These are phyloP conservation scores for Cabera pusaria DNA, from an alignment of 2,888 invertebrate species.

Conservation along the genomic window DNA sequence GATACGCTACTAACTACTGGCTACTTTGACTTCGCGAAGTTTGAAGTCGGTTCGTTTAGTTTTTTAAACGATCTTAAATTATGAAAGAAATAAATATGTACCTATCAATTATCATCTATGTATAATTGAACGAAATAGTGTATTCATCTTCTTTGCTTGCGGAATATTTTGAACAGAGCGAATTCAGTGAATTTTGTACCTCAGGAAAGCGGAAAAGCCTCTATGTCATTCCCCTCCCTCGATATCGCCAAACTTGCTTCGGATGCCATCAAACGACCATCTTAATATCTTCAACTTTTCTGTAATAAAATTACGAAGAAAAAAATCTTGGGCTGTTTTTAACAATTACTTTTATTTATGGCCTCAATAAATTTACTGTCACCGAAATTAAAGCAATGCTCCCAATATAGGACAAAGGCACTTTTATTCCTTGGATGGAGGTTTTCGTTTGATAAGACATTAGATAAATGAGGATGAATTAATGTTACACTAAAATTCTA, in stretches of 20 bases:
- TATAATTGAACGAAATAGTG: too few relatives aligned
- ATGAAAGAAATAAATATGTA: too few relatives aligned
- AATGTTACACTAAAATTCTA: conserved; percentile 24
- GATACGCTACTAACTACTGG: too few relatives aligned
- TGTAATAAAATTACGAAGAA: conserved; percentile 72
- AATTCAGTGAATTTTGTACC: conserved; percentile 13
- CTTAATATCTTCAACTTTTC: conserved; percentile 65
- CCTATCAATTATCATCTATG: too few relatives aligned
- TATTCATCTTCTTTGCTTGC: too few relatives aligned
- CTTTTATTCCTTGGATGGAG: conserved; percentile 54
- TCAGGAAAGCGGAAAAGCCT: conserved; percentile 12
- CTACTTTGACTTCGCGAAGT: too few relatives aligned
- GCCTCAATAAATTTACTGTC: conserved; percentile 71
- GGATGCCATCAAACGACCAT: conserved; percentile 56
- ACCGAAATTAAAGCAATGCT: conserved; percentile 60
- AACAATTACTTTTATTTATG: conserved; percentile 77
- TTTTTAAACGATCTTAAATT: too few relatives aligned
- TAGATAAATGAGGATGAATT: conserved; percentile 29
- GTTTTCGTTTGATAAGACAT: conserved; percentile 37
- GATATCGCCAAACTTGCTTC: conserved; percentile 55
- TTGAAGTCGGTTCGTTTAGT: too few relatives aligned
- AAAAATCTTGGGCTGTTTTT: conserved; percentile 66
- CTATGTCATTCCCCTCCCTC: conserved; percentile 55
- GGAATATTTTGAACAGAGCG: too few relatives aligned
- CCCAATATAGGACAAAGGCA: conserved; percentile 55